Evolutionary conservation across 2,113 vertebrate genomes (phyloP).

Genomic region (Pandion haliaetus): DNA sequence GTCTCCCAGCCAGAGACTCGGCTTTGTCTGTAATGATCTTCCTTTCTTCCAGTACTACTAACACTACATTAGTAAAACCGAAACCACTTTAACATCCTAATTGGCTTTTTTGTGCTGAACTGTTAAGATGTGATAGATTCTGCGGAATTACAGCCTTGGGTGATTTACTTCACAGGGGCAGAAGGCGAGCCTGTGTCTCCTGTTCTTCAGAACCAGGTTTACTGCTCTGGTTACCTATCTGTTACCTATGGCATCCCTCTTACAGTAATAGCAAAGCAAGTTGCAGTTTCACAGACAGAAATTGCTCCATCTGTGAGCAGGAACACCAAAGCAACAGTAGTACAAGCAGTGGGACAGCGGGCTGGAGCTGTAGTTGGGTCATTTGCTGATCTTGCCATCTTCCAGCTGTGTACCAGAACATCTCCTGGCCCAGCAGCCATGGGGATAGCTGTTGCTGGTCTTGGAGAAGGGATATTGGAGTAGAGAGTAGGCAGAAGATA

Average conservation of each 20-base stretch:
- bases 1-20: neutral
- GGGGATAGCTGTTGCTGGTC: accelerated
- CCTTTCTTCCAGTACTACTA: neutral
- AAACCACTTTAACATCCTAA: neutral
- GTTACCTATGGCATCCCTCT: neutral
- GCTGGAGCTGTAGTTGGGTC: neutral
- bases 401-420: neutral
- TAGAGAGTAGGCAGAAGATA: neutral
- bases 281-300: neutral
- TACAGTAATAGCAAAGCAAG: neutral
- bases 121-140: neutral
- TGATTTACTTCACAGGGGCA: neutral
- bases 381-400: neutral
- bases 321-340: accelerated
- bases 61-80: neutral
- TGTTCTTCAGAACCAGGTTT: neutral
- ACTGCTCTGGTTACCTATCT: neutral
- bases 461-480: neutral
- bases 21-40: neutral
- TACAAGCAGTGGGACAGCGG: accelerated
- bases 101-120: neutral
- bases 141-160: neutral
- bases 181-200: neutral
- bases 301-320: neutral
- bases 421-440: neutral